Percentiles rank a stretch among this genome's conserved stretches.
phyloP scores from a whole-genome alignment of 2,113 vertebrate species.

The Pterocles burchelli region DNA sequence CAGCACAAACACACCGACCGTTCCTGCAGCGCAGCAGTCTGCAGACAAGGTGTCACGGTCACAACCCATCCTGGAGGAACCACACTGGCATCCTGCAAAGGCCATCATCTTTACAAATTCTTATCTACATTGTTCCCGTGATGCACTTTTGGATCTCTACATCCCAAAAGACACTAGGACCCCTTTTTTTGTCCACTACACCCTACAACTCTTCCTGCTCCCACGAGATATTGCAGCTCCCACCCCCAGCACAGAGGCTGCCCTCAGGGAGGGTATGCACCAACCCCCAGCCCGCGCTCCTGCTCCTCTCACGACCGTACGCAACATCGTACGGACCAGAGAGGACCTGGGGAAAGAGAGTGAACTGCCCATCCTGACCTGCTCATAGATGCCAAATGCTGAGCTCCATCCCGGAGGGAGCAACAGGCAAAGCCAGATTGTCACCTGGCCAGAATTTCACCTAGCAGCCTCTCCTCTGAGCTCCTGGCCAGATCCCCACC shows the following conservation, averaged over 20 bases:
- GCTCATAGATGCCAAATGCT: neutral
- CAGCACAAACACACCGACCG: neutral
- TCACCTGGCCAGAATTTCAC: neutral
- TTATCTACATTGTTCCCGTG: no score
- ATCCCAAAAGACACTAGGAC: neutral
- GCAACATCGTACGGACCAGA: neutral
- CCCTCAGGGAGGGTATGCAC: neutral
- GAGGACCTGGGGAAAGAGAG: neutral
- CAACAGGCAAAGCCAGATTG: neutral
- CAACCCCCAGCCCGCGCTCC: neutral
- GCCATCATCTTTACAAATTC: neutral
- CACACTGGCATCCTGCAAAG: neutral
- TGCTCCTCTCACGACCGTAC: neutral
- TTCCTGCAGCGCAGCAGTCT: neutral
- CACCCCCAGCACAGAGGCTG: rapidly evolving
- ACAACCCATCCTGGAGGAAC: neutral
- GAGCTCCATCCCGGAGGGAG: neutral
- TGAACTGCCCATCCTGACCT: neutral
- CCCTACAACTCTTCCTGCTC: neutral
- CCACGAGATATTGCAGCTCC: neutral
- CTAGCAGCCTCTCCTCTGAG: neutral
- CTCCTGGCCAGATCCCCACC: neutral
- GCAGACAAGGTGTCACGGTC: neutral
- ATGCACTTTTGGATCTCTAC: neutral
- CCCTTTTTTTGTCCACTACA: neutral